Percentiles rank a stretch among this genome's conserved stretches.
phyloP scores from a whole-genome alignment of 1,140 invertebrate genomes.

The Drosophila simulans region DNA sequence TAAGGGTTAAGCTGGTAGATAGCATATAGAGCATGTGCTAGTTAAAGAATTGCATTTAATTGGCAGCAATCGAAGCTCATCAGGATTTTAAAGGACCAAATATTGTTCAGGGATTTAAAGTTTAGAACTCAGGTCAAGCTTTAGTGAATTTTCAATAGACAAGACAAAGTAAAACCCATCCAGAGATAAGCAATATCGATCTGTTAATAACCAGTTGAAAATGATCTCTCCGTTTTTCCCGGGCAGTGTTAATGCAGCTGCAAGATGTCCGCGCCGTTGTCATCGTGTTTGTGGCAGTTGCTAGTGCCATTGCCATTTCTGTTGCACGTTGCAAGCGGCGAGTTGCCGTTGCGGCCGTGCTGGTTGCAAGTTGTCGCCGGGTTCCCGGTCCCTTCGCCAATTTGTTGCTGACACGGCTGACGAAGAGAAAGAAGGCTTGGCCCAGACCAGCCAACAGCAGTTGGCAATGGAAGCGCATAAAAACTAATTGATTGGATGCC shows the following conservation, averaged over 20 bases:
- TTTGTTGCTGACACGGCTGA: conserved; percentile 72
- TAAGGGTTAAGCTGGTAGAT: not conserved
- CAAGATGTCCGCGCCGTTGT: conserved; percentile 36
- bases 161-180: not conserved
- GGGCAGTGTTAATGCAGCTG: conserved; percentile 49
- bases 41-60: not conserved
- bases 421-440: conserved; percentile 64
- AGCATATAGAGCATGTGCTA: too few relatives aligned
- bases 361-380: conserved; percentile 49
- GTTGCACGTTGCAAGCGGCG: conserved; percentile 6
- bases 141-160: not conserved
- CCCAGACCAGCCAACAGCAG: conserved; percentile 37
- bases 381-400: conserved; percentile 66
- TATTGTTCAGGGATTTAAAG: not conserved
- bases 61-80: too few relatives aligned
- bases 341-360: conserved; percentile 34
- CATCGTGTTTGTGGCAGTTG: conserved; percentile 45
- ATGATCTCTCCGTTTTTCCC: conserved; percentile 22
- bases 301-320: conserved; percentile 1
- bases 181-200: conserved; percentile 1
- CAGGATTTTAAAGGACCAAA: not conserved
- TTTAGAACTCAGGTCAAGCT: not conserved
- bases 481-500: conserved; percentile 81
- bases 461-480: conserved; percentile 77
- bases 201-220: conserved; percentile 16